phyloP scores from a whole-genome alignment of 2,797 vertebrate species.

The Sebastes cheni region DNA sequence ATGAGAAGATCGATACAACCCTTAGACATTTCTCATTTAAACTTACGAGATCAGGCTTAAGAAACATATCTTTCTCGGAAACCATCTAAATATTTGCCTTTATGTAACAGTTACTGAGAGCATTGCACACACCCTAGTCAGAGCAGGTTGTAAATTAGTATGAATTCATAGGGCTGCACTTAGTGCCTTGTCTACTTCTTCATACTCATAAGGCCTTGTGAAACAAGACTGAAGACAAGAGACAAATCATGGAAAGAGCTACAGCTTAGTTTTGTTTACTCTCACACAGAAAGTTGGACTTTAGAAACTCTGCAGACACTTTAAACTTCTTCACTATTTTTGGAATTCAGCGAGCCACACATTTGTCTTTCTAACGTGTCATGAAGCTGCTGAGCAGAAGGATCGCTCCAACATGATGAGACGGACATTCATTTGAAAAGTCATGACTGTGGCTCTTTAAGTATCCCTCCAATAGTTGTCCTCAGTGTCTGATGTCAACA shows the following conservation, averaged over 20 bases:
- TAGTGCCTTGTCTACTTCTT: slow-evolving; percentile 29
- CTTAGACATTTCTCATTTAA: background rate
- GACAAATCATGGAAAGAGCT: background rate
- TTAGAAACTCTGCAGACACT: background rate
- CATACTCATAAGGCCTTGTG: slow-evolving; percentile 14
- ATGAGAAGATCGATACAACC: background rate
- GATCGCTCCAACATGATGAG: background rate
- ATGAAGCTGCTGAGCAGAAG: background rate
- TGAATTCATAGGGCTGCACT: slow-evolving; percentile 40
- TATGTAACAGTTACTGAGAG: background rate
- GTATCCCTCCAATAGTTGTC: background rate
- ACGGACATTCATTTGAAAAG: background rate
- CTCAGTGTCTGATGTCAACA: background rate
- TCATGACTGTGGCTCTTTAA: background rate
- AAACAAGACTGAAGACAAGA: slow-evolving; percentile 14
- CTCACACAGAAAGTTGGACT: background rate
- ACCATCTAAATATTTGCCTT: slow-evolving; percentile 12
- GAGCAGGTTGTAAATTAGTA: slow-evolving; percentile 48
- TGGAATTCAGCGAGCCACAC: background rate
- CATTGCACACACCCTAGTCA: slow-evolving; percentile 28
- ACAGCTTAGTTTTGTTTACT: background rate
- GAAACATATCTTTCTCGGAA: background rate
- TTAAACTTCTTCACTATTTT: background rate
- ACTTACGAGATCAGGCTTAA: background rate
- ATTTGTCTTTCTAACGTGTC: background rate